A percentile compares a stretch with the other conserved stretches of the same genome.
Evolutionary conservation across 2,113 vertebrate species (phyloP).

Genomic region (Platysteira castanea): DNA sequence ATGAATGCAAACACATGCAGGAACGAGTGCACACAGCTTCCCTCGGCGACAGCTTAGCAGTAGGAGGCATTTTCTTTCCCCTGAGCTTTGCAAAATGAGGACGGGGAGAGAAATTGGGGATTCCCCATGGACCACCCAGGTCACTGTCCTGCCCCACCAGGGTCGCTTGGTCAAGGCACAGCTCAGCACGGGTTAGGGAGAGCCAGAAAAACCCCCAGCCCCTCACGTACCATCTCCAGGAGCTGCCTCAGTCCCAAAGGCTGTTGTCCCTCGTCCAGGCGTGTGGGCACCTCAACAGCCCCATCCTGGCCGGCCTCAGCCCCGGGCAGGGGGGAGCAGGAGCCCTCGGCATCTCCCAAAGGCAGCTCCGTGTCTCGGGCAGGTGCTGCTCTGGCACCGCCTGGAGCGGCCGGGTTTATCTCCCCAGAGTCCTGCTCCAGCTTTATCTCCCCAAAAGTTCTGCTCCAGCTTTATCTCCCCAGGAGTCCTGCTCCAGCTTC

Average conservation of each 20-base stretch:
- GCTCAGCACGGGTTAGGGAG: background rate
- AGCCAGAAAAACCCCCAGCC: background rate
- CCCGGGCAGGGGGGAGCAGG: background rate
- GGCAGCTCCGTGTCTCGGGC: background rate
- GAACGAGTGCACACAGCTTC: background rate
- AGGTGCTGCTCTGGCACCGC: background rate
- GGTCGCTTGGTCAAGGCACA: background rate
- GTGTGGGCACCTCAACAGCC: fast-evolving
- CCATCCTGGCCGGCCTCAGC: background rate
- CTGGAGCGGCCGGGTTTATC: background rate
- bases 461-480: background rate
- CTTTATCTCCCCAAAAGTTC: background rate
- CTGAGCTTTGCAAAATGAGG: background rate
- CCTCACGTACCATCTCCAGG: background rate
- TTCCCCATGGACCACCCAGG: background rate
- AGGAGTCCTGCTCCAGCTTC: background rate
- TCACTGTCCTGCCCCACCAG: background rate
- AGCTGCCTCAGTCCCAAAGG: background rate
- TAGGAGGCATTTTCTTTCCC: fast-evolving
- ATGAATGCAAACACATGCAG: background rate
- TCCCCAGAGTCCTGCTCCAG: background rate
- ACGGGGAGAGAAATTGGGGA: background rate
- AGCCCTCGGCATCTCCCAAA: background rate
- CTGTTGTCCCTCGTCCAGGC: background rate
- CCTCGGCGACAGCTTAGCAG: background rate